Base-by-base conservation (phyloP, 1,140 invertebrate genomes). In the Paracyclopina nana region DNA sequence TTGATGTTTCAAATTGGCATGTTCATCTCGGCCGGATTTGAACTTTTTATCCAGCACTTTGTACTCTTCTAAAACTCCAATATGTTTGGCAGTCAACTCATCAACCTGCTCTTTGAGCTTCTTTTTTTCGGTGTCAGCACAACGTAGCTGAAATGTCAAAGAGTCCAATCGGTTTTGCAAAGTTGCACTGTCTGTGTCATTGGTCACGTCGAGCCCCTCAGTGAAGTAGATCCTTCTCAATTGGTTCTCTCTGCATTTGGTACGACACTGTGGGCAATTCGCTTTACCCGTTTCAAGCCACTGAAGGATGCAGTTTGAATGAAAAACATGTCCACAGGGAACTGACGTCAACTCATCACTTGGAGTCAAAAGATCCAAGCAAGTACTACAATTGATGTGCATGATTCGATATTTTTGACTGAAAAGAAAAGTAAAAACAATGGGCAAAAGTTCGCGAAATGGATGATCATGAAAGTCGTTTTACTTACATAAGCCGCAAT, bases 281-380 rank as follows among this genome's bases (percentile, higher is more conserved):
- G n/a, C 11, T 44, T 52, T 52, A 4, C 45, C 45, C 9, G 50
- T 46, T 16, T 52, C 20, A 11, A 52, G 18, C 50, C 50, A 52
- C 14, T 46, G 38, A 6, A 52, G 38, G n/a, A 43, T 44, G 22
- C 48, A 52, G 27, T 45, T 5, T 6, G 14, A 12, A 44, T 52
- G 50, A 45, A 52, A 52, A 1, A 52, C 50, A 16, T 52, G 50
- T n/a, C 50, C 50, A 45, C 50, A 52, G 9, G 50, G 50, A 3
- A 26, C 24, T 26, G 12, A 50, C 18, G 34, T n/a, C 12, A 52
- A 25, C 9, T 52, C 40, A n/a, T 52, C n/a, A 24, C 16, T 45
- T 14, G 38, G 34, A 6, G 38, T 22, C 22, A 52, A 20, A 20
- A 38, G 14, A 20, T 52, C 50, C n/a, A 46, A 27, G 20, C 50